Base-by-base conservation (phyloP, 2,113 vertebrate genomes). In the Hippolais icterina region DNA sequence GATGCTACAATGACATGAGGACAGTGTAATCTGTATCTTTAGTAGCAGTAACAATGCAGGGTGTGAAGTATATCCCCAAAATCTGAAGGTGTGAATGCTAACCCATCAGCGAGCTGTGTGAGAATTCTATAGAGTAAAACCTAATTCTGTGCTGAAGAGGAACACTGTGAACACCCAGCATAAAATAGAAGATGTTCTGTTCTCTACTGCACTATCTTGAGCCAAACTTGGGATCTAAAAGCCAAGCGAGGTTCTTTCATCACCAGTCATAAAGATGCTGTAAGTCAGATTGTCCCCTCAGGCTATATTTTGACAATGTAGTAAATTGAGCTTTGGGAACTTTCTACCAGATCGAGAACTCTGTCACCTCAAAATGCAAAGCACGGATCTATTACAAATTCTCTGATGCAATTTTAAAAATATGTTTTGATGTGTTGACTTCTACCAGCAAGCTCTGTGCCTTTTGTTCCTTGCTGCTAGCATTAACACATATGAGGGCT, bases 41-140 rank as follows among this genome's bases (percentile, higher is more conserved):
- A 75, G 83, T 66, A 83, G 88, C 85, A 92, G 76, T 77, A 95
- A 90, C 88, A 95, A 95, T 96, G 87, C 94, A 77, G 68, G 18
- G 86, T 96, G 94, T 94, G 86, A 97, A 95, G 91, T 94, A 91
- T 89, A 96, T 89, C 95, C 91, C 96, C 94, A 94, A 96, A 95
- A 94, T 65, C 72, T 37, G 74, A 76, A 89, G 77, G 91, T 91
- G 93, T 94, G 93, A 95, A 93, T 96, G 91, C 87, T 87, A 84
- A 84, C 65, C 84, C 89, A 92, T 82, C 91, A 80, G 65, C 6
- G 10, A 94, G 69, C 77, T 75, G 49, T 49, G 83, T 91, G 87
- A 96, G 89, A 95, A 93, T 95, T 92, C 93, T 71, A 71, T 91
- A 84, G 44, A 87, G 86, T 95, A 87, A 95, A 94, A 84, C 87